Evolutionary conservation across 2,797 vertebrate genomes (phyloP).

Genomic region (Acrocephalus scirpaceus): DNA sequence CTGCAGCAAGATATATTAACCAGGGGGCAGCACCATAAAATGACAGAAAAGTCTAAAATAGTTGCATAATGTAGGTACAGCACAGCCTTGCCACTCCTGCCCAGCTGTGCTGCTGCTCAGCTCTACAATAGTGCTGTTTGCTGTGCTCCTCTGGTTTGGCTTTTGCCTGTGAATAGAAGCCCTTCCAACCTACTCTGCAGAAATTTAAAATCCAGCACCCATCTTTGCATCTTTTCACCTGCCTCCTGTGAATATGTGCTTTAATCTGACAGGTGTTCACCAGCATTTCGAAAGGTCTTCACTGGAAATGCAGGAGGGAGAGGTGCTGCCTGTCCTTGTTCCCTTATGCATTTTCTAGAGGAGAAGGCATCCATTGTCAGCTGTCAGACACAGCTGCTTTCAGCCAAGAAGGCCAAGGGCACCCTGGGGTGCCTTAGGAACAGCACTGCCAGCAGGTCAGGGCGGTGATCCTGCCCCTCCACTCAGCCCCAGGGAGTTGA

Average conservation of each 20-base stretch:
- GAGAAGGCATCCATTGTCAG: neutral
- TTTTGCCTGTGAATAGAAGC: neutral
- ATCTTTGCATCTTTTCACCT: neutral
- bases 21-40: neutral
- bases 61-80: rapidly evolving
- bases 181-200: neutral
- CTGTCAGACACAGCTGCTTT: neutral
- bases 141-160: neutral
- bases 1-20: neutral
- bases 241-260: neutral
- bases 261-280: neutral
- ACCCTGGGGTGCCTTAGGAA: neutral
- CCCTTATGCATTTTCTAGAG: neutral
- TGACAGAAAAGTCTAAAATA: neutral
- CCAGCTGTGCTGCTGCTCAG: neutral
- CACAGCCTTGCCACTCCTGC: neutral
- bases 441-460: neutral
- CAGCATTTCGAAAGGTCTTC: neutral
- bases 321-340: neutral
- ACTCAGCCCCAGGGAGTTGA: neutral
- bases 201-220: neutral
- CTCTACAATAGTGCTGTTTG: rapidly evolving
- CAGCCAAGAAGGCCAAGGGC: neutral
- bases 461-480: neutral
- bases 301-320: neutral